These are phyloP conservation scores for Pteromalus puparum DNA, from an alignment of 1,140 invertebrate species.

Conservation along the genomic window DNA sequence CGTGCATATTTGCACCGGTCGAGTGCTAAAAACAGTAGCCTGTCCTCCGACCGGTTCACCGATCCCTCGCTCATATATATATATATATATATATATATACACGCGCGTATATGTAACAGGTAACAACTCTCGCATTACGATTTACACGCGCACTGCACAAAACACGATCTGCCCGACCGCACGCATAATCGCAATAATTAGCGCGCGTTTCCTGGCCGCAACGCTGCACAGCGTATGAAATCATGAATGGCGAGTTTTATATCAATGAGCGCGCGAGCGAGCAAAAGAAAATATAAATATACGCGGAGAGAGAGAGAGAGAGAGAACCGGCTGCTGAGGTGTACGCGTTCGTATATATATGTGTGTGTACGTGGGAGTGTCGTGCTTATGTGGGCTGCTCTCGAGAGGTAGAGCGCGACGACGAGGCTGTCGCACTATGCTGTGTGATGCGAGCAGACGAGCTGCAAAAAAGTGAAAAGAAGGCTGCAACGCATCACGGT, in stretches of 20 bases:
- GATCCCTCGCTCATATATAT: neutral
- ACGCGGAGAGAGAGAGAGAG: neutral
- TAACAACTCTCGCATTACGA: neutral
- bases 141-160: neutral
- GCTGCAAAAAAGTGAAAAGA: no score
- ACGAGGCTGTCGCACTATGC: neutral
- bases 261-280: constrained; percentile 17
- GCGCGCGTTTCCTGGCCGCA: neutral
- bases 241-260: constrained; percentile 35
- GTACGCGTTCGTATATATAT: no score
- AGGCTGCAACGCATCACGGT: no score
- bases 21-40: neutral
- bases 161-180: neutral
- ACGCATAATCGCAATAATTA: constrained; percentile 20
- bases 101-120: no score
- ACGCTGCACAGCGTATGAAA: neutral
- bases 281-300: neutral
- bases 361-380: neutral
- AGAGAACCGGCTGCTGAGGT: constrained; percentile 25
- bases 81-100: no score
- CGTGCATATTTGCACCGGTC: no score
- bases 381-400: neutral
- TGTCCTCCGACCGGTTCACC: neutral
- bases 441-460: no score
- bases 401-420: constrained; percentile 24